These are phyloP conservation scores for Alexandromys fortis DNA, from an alignment of 2,113 vertebrate genomes.

Conservation along the genomic window DNA sequence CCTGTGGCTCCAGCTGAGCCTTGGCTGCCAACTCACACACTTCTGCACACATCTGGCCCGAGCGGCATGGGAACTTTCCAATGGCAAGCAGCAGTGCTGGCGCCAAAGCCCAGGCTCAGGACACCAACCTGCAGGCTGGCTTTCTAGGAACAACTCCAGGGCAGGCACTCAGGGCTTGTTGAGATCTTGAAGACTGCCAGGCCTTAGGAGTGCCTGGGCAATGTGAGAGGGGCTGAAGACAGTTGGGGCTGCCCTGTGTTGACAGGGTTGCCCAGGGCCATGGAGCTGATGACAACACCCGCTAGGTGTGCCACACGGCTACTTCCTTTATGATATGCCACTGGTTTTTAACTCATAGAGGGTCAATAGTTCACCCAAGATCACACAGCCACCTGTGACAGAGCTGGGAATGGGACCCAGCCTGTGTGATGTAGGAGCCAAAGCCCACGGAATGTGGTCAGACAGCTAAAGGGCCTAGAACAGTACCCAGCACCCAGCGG, in stretches of 20 bases:
- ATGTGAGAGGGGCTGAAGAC: background rate
- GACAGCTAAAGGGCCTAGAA: background rate
- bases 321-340: background rate
- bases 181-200: constrained; percentile 26
- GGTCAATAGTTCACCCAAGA: too few relatives aligned
- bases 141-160: constrained; percentile 81
- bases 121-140: constrained; percentile 73
- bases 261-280: background rate
- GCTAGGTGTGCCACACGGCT: background rate
- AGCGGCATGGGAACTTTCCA: constrained; percentile 61
- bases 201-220: background rate
- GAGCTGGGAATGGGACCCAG: background rate
- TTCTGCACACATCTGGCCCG: constrained; percentile 72
- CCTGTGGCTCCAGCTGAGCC: background rate
- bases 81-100: constrained; percentile 75
- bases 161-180: background rate
- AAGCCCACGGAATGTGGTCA: background rate
- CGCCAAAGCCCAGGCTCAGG: constrained; percentile 34
- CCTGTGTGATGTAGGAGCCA: background rate
- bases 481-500: background rate
- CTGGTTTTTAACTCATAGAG: background rate
- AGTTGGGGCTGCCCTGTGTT: background rate
- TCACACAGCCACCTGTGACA: background rate
- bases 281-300: background rate
- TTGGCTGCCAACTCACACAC: constrained; percentile 58